Evolutionary conservation across 1,140 invertebrate genomes (phyloP).

Genomic region (Calephelis nemesis): DNA sequence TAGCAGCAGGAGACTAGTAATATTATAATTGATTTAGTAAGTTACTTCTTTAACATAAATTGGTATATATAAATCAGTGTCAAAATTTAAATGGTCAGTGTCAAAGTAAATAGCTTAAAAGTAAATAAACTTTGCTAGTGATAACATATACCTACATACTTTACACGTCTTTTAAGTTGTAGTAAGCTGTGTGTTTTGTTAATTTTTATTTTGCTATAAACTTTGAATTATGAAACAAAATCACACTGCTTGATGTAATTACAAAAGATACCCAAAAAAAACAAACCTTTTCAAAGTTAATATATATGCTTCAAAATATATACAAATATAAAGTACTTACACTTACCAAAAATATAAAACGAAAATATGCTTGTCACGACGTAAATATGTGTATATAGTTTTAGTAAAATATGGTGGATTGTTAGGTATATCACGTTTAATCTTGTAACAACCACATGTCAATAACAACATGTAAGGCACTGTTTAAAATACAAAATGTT

Average conservation of each 20-base stretch:
- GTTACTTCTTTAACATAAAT: background rate
- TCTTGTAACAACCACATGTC: background rate
- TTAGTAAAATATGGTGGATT: constrained; percentile 2
- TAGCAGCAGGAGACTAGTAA: constrained; percentile 3
- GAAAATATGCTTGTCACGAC: background rate
- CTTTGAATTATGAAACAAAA: no score
- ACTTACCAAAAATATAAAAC: background rate
- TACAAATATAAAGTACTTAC: no score
- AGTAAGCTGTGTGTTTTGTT: no score
- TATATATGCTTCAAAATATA: no score
- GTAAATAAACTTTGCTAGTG: no score
- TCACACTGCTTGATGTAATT: no score
- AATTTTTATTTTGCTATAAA: no score
- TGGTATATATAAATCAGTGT: constrained; percentile 3
- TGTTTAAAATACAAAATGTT: background rate
- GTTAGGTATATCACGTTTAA: background rate
- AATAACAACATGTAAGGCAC: background rate
- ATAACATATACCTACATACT: no score
- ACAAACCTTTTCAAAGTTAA: background rate
- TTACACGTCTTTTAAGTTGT: no score
- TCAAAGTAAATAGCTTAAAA: constrained; percentile 3
- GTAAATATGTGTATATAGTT: constrained; percentile 1
- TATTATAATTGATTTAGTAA: constrained; percentile 2
- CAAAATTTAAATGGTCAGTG: constrained; percentile 9
- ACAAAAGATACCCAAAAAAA: no score